A percentile compares a stretch with the other conserved stretches of the same genome.
phyloP scores from a whole-genome alignment of 2,888 invertebrate genomes.

The Drosophila phalerata region DNA sequence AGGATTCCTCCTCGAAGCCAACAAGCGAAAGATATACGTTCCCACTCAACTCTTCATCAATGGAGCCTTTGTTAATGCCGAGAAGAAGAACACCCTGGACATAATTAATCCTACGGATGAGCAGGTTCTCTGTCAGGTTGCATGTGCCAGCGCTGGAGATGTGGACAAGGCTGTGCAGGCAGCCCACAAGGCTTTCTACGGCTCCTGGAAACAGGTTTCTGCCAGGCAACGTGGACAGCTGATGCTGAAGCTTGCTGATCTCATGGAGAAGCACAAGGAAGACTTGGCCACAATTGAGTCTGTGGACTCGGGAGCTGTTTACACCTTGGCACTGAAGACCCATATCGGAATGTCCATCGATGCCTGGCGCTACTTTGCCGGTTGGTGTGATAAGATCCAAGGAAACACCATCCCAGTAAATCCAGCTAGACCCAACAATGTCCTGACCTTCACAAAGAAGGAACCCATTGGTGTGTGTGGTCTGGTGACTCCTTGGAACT shows the following conservation, averaged over 20 bases:
- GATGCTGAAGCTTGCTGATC: slow-evolving; percentile 94
- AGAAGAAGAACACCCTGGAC: slow-evolving; percentile 88
- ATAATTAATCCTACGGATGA: slow-evolving; percentile 95
- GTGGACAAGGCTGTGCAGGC: slow-evolving; percentile 95
- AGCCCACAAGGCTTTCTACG: slow-evolving; percentile 95
- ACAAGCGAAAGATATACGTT: slow-evolving; percentile 93
- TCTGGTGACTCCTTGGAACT: slow-evolving; percentile 98
- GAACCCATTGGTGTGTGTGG: slow-evolving; percentile 98
- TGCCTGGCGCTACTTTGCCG: slow-evolving; percentile 98
- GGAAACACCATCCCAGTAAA: slow-evolving; percentile 96
- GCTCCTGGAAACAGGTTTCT: slow-evolving; percentile 98
- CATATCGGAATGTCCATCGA: slow-evolving; percentile 99
- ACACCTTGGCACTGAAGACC: slow-evolving; percentile 97
- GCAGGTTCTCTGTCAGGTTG: slow-evolving; percentile 90
- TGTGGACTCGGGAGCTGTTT: slow-evolving; percentile 98
- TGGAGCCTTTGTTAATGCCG: slow-evolving; percentile 94
- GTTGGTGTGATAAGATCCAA: slow-evolving; percentile 98
- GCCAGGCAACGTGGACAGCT: slow-evolving; percentile 95
- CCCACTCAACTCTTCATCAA: slow-evolving; percentile 96
- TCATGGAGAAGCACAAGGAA: slow-evolving; percentile 97
- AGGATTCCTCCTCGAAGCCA: slow-evolving; percentile 91
- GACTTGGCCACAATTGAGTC: slow-evolving; percentile 97
- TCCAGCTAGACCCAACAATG: slow-evolving; percentile 96
- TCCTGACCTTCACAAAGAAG: slow-evolving; percentile 94
- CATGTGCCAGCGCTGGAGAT: slow-evolving; percentile 91